Base-by-base conservation (phyloP, 2,888 invertebrate species). In the Stenchaetothrips biformis region DNA sequence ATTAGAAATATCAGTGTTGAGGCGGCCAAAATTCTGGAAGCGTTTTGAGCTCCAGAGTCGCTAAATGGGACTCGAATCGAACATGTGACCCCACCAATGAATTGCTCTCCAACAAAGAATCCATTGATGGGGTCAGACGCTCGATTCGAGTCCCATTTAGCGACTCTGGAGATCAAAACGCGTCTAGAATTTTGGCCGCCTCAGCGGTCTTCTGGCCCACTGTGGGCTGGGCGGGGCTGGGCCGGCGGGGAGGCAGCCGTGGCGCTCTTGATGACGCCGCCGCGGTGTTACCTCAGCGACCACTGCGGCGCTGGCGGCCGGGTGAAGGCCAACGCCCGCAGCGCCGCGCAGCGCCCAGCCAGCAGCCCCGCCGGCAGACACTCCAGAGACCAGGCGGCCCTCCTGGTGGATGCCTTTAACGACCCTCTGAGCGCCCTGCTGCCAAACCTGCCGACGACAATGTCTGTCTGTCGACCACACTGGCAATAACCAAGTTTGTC, bases 201-300 rank as follows among this genome's bases (percentile, higher is more conserved):
- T 9, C 49, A 11, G 49, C 8, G 49, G 8, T 49, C 49, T 49
- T 49, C 49, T 11, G 18, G 53, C 18, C 18, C 53, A 2, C 53
- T 53, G 18, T 4, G 13, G 18, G 59, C 13, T 9, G 59, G 62
- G n/a, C n/a, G 62, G 62, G 62, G n/a, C n/a, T n/a, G n/a, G 62
- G n/a, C n/a, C n/a, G 67, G 21, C n/a, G 67, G n/a, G 2, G 3
- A 18, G 18, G 67, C 8, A 4, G 21, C 9, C 21, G 67, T 18
- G 0, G 67, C 7, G 67, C 9, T 67, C n/a, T n/a, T 67, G 67
- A 62, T 62, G 62, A 62, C 18, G 62, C 13, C 18, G 62, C 16
- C 62, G 62, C 62, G 18, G 67, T 67, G 67, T 67, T 67, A 67
- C 67, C 67, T 67, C 67, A 67, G 53, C 53, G 53, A 53, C 53